phyloP scores from a whole-genome alignment of 2,797 vertebrate genomes.

The Hipposideros larvatus region DNA sequence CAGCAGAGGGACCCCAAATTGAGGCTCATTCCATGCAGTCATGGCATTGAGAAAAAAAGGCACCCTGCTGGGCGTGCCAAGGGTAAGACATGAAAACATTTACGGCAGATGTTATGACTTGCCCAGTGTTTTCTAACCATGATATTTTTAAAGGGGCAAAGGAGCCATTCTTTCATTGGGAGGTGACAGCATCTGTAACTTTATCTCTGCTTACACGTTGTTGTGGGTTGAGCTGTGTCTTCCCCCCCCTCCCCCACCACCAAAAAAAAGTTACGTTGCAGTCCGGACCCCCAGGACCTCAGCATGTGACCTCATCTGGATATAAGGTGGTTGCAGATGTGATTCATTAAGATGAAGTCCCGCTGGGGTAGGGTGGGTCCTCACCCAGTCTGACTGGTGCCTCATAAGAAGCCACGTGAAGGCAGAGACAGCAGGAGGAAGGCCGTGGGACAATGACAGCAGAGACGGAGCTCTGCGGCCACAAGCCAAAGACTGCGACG shows the following conservation, averaged over 20 bases:
- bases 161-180: rapidly evolving
- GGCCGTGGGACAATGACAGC: neutral
- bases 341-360: rapidly evolving
- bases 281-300: neutral
- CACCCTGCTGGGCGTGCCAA: rapidly evolving
- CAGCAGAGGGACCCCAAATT: neutral
- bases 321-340: neutral
- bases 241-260: too few species aligned
- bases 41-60: neutral
- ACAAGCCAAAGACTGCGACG: rapidly evolving
- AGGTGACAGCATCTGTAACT: rapidly evolving
- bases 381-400: rapidly evolving
- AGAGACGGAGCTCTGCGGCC: rapidly evolving
- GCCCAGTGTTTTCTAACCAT: neutral
- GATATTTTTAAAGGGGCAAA: rapidly evolving
- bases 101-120: rapidly evolving
- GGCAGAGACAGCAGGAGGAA: rapidly evolving
- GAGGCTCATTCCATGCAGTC: neutral
- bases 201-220: rapidly evolving
- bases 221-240: neutral
- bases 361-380: neutral
- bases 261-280: too few species aligned
- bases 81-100: rapidly evolving
- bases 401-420: rapidly evolving
- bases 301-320: neutral